Conservation (phyloP, 2,888 invertebrate genomes). For the Drosophila acutilabella region DNA sequence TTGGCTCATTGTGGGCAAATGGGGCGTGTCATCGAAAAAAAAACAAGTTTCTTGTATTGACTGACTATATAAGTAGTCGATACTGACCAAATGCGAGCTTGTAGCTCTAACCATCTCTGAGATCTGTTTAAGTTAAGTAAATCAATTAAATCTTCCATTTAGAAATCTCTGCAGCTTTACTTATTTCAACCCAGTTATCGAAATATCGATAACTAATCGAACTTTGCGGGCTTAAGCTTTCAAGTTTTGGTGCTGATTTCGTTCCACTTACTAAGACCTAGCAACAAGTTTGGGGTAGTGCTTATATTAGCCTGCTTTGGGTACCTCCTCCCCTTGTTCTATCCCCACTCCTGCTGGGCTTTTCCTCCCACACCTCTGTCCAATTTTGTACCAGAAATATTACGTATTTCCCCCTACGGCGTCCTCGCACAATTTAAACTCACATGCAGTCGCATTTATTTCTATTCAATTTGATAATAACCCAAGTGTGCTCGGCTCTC, state of each 20-base stretch:
- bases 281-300: slow-evolving; percentile 51
- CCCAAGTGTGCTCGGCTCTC: slow-evolving; percentile 63
- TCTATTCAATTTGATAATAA: slow-evolving; percentile 80
- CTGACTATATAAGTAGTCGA: too few relatives aligned
- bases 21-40: too few relatives aligned
- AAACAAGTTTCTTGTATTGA: too few relatives aligned
- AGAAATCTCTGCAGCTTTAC: too few relatives aligned
- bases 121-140: too few relatives aligned
- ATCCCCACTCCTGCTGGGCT: neutral
- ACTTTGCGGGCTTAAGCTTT: too few relatives aligned
- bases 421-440: slow-evolving; percentile 60
- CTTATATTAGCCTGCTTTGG: slow-evolving; percentile 29
- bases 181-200: too few relatives aligned
- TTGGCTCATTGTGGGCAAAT: too few relatives aligned
- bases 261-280: neutral
- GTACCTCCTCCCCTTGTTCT: neutral
- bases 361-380: neutral
- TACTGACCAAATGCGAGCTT: too few relatives aligned
- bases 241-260: neutral
- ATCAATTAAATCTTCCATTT: too few relatives aligned
- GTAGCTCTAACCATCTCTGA: too few relatives aligned
- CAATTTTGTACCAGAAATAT: neutral
- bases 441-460: slow-evolving; percentile 78
- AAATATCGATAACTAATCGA: neutral
- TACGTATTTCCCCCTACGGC: neutral